These are phyloP conservation scores for Amiota mariae DNA, from an alignment of 2,888 invertebrate species.

Conservation along the genomic window DNA sequence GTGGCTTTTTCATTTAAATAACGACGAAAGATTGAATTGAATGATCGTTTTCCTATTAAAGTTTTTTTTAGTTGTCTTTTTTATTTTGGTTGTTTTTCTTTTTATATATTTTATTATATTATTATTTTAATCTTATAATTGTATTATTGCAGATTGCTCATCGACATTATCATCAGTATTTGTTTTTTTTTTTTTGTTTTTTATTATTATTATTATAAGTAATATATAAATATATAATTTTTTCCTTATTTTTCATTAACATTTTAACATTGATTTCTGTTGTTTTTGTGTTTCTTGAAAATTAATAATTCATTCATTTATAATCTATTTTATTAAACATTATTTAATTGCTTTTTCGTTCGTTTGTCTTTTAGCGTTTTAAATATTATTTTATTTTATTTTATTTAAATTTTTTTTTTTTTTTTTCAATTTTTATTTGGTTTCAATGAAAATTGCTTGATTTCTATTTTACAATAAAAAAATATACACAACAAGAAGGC, in stretches of 20 bases:
- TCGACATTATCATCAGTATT: constrained; percentile 26
- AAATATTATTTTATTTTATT: constrained; percentile 45
- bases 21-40: neutral
- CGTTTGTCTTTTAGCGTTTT: constrained; percentile 46
- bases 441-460: constrained; percentile 60
- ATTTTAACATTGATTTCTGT: constrained; percentile 30
- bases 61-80: constrained; percentile 46
- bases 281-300: neutral
- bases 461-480: constrained; percentile 50
- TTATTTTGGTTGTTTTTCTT: constrained; percentile 30
- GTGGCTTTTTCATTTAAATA: neutral
- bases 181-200: constrained; percentile 7
- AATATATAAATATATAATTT: constrained; percentile 29
- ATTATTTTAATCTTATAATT: constrained; percentile 50
- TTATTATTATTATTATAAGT: constrained; percentile 10
- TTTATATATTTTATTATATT: constrained; percentile 53
- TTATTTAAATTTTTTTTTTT: constrained; percentile 47
- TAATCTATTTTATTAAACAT: neutral
- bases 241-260: constrained; percentile 39
- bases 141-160: constrained; percentile 45
- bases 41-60: constrained; percentile 13
- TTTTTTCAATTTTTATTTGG: constrained; percentile 46
- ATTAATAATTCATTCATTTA: neutral
- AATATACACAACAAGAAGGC: constrained; percentile 47
- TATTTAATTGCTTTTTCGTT: constrained; percentile 28